Percentiles rank a stretch among this genome's conserved stretches.
Conservation (phyloP, 2,797 vertebrate genomes). For the Macrochelys suwanniensis region DNA sequence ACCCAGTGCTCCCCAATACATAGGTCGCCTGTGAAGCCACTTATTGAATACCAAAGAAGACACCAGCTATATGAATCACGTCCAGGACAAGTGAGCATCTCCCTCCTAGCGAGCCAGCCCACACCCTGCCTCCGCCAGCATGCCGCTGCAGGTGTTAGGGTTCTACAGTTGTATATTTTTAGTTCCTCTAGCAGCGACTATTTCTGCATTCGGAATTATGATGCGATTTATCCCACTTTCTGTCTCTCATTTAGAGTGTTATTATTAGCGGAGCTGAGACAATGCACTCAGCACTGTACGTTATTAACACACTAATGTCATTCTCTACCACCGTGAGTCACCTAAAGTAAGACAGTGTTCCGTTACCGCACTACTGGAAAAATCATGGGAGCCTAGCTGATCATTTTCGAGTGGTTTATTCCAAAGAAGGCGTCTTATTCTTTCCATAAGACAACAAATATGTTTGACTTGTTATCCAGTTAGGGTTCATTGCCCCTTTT, state of each 20-base stretch:
- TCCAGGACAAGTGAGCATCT: background rate
- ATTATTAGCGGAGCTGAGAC: slow-evolving; percentile 63
- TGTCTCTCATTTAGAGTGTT: slow-evolving; percentile 54
- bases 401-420: background rate
- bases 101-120: background rate
- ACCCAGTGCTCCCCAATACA: background rate
- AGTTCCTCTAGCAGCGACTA: slow-evolving; percentile 24
- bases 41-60: background rate
- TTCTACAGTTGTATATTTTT: slow-evolving; percentile 63
- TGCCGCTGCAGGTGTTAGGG: slow-evolving; percentile 39
- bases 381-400: slow-evolving; percentile 18
- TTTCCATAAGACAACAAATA: slow-evolving; percentile 21
- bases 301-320: slow-evolving; percentile 62
- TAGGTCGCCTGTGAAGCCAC: background rate
- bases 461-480: background rate
- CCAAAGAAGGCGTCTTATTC: background rate
- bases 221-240: slow-evolving; percentile 63
- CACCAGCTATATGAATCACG: background rate
- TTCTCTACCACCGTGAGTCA: slow-evolving; percentile 8
- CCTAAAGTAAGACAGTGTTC: slow-evolving; percentile 51
- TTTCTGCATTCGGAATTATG: slow-evolving; percentile 54
- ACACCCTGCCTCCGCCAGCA: background rate
- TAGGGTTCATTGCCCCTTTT: background rate
- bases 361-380: slow-evolving; percentile 39
- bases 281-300: background rate